Conservation (phyloP, 2,113 vertebrate species). For the Alosa alosa region DNA sequence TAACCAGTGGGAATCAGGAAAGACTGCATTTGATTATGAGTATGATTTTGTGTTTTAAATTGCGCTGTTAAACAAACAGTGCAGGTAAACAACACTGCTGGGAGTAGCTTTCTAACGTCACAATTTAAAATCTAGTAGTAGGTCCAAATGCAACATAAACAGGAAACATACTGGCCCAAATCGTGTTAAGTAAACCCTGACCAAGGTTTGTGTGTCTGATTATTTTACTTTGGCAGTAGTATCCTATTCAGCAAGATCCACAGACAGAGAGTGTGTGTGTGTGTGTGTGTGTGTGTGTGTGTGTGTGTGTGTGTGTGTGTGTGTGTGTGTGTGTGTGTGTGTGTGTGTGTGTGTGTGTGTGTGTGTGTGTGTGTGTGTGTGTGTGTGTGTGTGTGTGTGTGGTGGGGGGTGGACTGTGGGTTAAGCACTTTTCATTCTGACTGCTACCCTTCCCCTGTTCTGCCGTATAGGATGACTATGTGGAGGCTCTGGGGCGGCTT, state of each 20-base stretch:
- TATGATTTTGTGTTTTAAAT: neutral
- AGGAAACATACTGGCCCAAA: neutral
- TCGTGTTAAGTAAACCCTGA: neutral
- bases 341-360: too few species aligned
- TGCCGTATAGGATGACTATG: constrained; percentile 91
- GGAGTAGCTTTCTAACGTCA: neutral
- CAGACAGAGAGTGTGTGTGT: too few species aligned
- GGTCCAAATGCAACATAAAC: neutral
- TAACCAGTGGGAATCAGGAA: neutral
- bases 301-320: too few species aligned
- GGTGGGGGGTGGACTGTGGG: too few species aligned
- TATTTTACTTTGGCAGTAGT: neutral
- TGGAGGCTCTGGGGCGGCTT: constrained; percentile 93
- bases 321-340: too few species aligned
- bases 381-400: too few species aligned
- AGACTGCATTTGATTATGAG: neutral
- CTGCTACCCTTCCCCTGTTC: neutral
- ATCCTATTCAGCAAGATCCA: neutral
- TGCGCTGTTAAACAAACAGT: neutral
- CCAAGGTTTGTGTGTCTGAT: neutral
- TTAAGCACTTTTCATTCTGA: neutral
- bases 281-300: too few species aligned
- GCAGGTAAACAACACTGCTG: neutral
- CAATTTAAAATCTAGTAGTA: neutral
- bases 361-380: too few species aligned